Conservation (phyloP, 2,113 vertebrate species). For the Hippocampus abdominalis region DNA sequence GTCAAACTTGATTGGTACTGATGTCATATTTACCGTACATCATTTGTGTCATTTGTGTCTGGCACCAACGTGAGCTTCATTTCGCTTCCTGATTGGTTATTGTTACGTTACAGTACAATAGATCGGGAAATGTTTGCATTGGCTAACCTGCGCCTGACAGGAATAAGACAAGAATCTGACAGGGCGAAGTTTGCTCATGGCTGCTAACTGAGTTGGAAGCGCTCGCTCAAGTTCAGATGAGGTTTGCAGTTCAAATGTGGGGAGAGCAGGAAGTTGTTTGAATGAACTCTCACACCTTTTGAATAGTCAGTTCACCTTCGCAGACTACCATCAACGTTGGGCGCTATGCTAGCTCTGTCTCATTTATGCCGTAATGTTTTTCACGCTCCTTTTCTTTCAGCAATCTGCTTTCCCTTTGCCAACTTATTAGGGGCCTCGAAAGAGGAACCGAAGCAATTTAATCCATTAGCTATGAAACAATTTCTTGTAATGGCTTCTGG, state of each 20-base stretch:
- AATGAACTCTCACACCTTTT: constrained; percentile 13
- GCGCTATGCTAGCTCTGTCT: not conserved
- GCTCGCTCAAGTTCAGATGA: not conserved
- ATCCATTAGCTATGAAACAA: not conserved
- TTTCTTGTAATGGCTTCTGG: not conserved
- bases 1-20: not conserved
- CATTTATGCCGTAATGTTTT: not conserved
- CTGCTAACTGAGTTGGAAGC: not conserved
- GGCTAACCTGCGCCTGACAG: not conserved
- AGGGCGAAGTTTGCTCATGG: not conserved
- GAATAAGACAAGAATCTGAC: not conserved
- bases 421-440: not conserved
- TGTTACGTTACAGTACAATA: not conserved
- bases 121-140: not conserved
- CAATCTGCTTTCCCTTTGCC: not conserved
- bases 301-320: not conserved
- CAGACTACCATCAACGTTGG: not conserved
- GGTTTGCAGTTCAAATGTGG: not conserved
- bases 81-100: not conserved
- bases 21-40: not conserved
- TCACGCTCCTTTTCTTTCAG: not conserved
- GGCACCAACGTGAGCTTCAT: not conserved
- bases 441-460: not conserved
- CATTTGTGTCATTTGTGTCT: not conserved
- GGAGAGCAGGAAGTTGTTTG: constrained; percentile 5